Base-by-base conservation (phyloP, 2,113 vertebrate genomes). In the Ageneiosus marmoratus region DNA sequence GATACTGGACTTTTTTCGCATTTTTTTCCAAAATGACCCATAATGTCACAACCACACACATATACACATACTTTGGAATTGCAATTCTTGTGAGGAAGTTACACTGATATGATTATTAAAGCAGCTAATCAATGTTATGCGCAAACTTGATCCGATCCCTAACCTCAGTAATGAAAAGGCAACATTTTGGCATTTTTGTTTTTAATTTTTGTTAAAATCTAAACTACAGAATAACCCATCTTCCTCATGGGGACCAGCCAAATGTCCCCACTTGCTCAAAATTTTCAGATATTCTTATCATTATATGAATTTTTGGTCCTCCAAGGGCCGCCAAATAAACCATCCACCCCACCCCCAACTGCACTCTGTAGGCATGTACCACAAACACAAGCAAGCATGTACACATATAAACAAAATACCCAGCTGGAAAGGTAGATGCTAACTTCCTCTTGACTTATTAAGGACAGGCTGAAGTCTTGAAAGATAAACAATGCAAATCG, bases 401-500 rank as follows among this genome's bases (percentile, higher is more conserved):
- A 77, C 50, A 50, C 63, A 63, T 60, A 67, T n/a, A 84, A 67
- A 69, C 58, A n/a, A 60, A 55, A 84, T 37, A 72, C 62, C 60
- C 76, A 79, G 65, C 29, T 44, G n/a, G 24, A 48, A 70, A 50
- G 63, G 63, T 51, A 69, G 37, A 48, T 32, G 34, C 7, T 11
- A n/a, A 69, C 50, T 81, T 77, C 83, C 80, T 44, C 72, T 83
- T 63, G 76, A 89, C 85, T 91, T 91, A 89, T 81, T 89, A 88
- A 37, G 86, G 89, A 86, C 89, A 90, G 91, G 88, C 89, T 91
- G 85, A 89, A 93, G 89, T 91, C 93, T 90, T 92, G 91, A 94
- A 94, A 94, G 89, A 89, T 93, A 94, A 94, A 94, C 93, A 93
- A 91, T 92, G 88, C 90, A 93, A 94, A 94, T 93, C 91, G 24